phyloP scores from a whole-genome alignment of 2,797 vertebrate species.

The Oophaga sylvatica region DNA sequence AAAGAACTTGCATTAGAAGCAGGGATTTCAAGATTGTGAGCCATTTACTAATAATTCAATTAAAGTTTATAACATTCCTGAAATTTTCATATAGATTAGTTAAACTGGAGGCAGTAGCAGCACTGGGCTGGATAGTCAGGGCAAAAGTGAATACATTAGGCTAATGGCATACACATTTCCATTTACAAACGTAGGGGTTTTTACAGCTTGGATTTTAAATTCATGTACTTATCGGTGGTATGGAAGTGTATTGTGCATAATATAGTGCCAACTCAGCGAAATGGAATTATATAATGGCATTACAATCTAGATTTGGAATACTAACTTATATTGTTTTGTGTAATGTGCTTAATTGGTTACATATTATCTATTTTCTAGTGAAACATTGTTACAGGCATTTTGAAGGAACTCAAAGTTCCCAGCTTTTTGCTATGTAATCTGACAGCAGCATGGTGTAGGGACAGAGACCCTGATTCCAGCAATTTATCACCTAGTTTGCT shows the following conservation, averaged over 20 bases:
- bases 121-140: not conserved
- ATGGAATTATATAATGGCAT: not conserved
- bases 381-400: too few species aligned
- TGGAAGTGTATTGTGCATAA: not conserved
- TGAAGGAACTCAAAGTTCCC: too few species aligned
- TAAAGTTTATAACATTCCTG: not conserved
- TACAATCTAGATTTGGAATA: not conserved
- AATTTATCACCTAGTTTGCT: too few species aligned
- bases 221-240: not conserved
- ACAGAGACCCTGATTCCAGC: too few species aligned
- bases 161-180: conserved; percentile 1
- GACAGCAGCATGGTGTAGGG: too few species aligned
- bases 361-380: too few species aligned
- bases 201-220: not conserved
- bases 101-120: not conserved
- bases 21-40: not conserved
- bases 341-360: too few species aligned
- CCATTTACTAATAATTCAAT: conserved; percentile 12
- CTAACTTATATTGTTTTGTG: too few species aligned
- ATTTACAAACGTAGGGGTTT: not conserved
- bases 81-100: conserved; percentile 2
- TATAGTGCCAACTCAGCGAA: not conserved
- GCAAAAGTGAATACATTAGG: not conserved
- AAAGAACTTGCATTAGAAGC: not conserved
- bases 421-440: too few species aligned